Evolutionary conservation across 2,888 invertebrate genomes (phyloP).

Genomic region (Tanypteryx hageni): DNA sequence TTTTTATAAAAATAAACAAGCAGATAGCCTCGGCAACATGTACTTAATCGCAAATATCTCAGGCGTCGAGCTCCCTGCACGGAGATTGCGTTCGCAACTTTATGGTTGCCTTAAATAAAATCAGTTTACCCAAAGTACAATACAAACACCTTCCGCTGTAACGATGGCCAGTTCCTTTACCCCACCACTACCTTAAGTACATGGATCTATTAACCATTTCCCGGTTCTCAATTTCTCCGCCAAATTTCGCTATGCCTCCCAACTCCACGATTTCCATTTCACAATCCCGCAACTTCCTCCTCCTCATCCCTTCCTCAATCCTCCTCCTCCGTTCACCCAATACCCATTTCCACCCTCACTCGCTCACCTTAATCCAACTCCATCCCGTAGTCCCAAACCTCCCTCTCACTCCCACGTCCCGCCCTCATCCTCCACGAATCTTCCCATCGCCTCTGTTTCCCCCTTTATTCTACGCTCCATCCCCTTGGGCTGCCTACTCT

Average conservation of each 20-base stretch:
- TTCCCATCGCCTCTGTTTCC: not conserved
- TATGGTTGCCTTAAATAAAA: too few species aligned
- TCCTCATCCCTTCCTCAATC: not conserved
- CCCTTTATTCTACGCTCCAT: slow-evolving; percentile 5
- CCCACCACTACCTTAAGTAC: not conserved
- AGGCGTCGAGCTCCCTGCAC: too few species aligned
- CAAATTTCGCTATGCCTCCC: not conserved
- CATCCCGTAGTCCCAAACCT: not conserved
- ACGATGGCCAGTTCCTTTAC: not conserved
- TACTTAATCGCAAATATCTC: too few species aligned
- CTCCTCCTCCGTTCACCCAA: slow-evolving; percentile 1
- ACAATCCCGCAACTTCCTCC: not conserved
- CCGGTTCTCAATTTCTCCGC: not conserved
- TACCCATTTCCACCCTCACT: slow-evolving; percentile 34
- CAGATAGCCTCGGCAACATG: too few species aligned
- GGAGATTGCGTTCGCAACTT: too few species aligned
- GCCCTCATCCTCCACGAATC: not conserved
- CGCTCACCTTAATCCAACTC: slow-evolving; percentile 40
- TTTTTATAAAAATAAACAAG: too few species aligned
- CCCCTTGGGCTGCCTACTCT: not conserved
- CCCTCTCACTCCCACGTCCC: not conserved
- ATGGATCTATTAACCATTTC: not conserved
- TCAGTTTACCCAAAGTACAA: not conserved
- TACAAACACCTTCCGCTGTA: not conserved
- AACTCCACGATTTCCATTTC: slow-evolving; percentile 14